These are phyloP conservation scores for Ctenodactylus gundi DNA, from an alignment of 2,113 vertebrate genomes.

Conservation along the genomic window DNA sequence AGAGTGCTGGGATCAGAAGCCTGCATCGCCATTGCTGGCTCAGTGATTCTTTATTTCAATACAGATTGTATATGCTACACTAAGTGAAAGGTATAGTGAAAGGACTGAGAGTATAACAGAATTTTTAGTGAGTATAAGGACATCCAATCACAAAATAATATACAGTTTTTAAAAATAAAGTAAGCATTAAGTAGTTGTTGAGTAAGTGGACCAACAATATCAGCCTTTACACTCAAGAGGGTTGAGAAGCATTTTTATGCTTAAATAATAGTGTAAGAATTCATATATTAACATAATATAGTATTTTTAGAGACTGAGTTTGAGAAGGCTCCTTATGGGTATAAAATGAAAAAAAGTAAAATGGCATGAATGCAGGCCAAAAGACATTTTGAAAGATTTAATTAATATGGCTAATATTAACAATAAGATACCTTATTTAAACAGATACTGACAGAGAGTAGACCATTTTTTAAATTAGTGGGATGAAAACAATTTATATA, in stretches of 20 bases:
- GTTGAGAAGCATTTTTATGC: not conserved
- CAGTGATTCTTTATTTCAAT: not conserved
- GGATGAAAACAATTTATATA: not conserved
- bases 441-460: not conserved
- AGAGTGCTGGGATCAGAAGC: too few relatives aligned
- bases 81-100: too few relatives aligned
- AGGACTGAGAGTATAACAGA: not conserved
- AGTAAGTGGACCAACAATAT: not conserved
- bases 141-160: not conserved
- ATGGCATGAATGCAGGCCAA: not conserved
- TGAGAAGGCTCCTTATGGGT: not conserved
- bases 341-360: not conserved
- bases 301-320: not conserved
- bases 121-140: not conserved
- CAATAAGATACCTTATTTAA: constrained; percentile 8
- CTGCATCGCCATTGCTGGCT: too few relatives aligned
- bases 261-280: not conserved
- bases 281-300: not conserved
- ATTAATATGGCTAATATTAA: not conserved
- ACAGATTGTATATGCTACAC: not conserved
- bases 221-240: not conserved
- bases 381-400: not conserved
- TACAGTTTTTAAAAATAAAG: not conserved
- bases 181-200: not conserved
- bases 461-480: not conserved